Base-by-base conservation (phyloP, 1,140 invertebrate genomes). In the Megalonaias nervosa region DNA sequence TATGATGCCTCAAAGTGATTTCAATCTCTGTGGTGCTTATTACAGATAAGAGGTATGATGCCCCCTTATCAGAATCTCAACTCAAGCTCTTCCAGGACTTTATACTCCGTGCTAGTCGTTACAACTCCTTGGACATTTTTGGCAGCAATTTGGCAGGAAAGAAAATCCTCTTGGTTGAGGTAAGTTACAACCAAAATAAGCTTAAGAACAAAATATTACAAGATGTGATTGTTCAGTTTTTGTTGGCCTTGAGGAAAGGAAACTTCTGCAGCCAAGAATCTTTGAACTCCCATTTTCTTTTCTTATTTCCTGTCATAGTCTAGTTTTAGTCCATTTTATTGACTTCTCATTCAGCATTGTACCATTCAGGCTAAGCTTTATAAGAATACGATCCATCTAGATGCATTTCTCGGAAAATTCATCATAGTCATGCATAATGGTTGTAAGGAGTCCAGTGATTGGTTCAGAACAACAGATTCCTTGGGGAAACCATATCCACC, bases 101-200 rank as follows among this genome's bases (percentile, higher is more conserved):
- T 67, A 65, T 90, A 13, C 72, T 90, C 15, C 67, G 89, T 69
- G 89, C 89, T 23, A 89, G 89, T 75, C 90, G 88, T 71, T 90
- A 90, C 68, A 82, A 82, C 38, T 80, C 83, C 38, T 78, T 90
- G 19, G 79, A 86, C 69, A 85, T 90, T 67, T 83, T 84, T 82
- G 82, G 82, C 55, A 38, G 73, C 16, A 68, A 75, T 17, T 61
- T 31, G 12, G 56, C 65, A 11, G 31, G 72, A n/a, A 80, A 67
- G 23, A 89, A 81, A 75, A 55, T 88, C 38, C 84, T 88, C 58
- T 59, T 88, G 31, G 84, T 88, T 6, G 87, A 89, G 82, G 87
- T 87, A 73, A 74, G 66, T 74, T 38, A 26, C 1, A n/a, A 11
- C 38, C 38, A 48, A 48, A 48, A 0, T 31, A 48, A 48, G 38